These are phyloP conservation scores for Lophura nycthemera DNA, from an alignment of 2,113 vertebrate genomes.

Conservation along the genomic window DNA sequence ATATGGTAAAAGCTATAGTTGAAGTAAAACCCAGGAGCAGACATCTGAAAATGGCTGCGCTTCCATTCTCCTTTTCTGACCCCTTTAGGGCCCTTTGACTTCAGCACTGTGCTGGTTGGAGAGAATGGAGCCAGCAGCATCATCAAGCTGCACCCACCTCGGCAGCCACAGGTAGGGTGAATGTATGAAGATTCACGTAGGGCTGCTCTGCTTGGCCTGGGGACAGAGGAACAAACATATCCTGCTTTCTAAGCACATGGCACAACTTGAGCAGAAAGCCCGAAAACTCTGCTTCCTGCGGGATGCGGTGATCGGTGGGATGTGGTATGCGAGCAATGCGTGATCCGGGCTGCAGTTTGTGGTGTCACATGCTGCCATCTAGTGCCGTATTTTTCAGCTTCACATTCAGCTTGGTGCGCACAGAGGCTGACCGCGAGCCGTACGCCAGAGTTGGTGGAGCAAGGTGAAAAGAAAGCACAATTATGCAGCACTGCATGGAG, in stretches of 20 bases:
- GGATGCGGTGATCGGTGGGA: not conserved
- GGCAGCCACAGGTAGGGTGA: constrained; percentile 77
- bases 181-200: not conserved
- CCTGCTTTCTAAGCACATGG: not conserved
- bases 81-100: constrained; percentile 63
- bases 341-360: not conserved
- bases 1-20: not conserved
- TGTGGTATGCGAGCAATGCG: not conserved
- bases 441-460: not conserved
- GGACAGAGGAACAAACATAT: not conserved
- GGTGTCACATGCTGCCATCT: constrained; percentile 79
- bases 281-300: not conserved
- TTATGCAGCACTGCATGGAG: no score
- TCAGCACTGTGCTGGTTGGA: constrained; percentile 2
- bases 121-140: constrained; percentile 75
- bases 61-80: constrained; percentile 14
- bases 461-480: no score
- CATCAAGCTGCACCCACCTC: constrained; percentile 81
- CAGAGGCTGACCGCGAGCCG: not conserved
- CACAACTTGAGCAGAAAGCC: not conserved
- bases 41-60: not conserved
- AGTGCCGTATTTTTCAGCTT: constrained; percentile 34
- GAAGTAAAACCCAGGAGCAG: not conserved
- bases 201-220: not conserved
- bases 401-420: not conserved